phyloP scores from a whole-genome alignment of 2,888 invertebrate species.

The Drosophila mayaguana region DNA sequence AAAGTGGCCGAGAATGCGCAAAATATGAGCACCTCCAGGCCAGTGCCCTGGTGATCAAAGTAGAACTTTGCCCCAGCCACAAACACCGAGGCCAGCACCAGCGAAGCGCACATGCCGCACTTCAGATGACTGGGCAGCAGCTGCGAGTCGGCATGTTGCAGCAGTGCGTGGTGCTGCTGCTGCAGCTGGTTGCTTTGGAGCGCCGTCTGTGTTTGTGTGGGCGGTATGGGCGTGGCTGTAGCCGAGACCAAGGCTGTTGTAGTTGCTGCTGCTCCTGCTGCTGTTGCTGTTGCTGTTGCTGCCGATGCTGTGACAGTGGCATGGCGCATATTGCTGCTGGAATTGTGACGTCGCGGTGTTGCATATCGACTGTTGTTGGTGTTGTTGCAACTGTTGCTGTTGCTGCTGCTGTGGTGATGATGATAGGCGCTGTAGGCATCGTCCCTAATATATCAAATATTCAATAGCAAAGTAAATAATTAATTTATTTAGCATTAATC shows the following conservation, averaged over 20 bases:
- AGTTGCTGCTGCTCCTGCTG: conserved; percentile 22
- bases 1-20: conserved; percentile 88
- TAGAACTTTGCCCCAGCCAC: conserved; percentile 90
- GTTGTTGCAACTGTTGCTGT: conserved; percentile 35
- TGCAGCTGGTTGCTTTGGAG: conserved; percentile 69
- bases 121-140: conserved; percentile 87
- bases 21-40: conserved; percentile 88
- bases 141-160: conserved; percentile 76
- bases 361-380: conserved; percentile 38
- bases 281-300: conserved; percentile 20
- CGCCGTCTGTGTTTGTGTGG: conserved; percentile 46
- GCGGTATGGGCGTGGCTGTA: conserved; percentile 43
- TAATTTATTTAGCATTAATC: background rate
- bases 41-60: conserved; percentile 88
- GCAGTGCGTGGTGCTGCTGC: conserved; percentile 65
- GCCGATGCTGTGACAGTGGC: conserved; percentile 28
- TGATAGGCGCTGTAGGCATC: conserved; percentile 70
- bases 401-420: conserved; percentile 57
- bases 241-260: conserved; percentile 15
- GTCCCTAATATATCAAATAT: conserved; percentile 36
- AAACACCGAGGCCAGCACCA: conserved; percentile 89
- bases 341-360: conserved; percentile 63
- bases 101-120: conserved; percentile 90
- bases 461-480: background rate
- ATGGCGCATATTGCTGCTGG: conserved; percentile 59